Conservation (phyloP, 2,797 vertebrate genomes). For the Pitangus sulphuratus region DNA sequence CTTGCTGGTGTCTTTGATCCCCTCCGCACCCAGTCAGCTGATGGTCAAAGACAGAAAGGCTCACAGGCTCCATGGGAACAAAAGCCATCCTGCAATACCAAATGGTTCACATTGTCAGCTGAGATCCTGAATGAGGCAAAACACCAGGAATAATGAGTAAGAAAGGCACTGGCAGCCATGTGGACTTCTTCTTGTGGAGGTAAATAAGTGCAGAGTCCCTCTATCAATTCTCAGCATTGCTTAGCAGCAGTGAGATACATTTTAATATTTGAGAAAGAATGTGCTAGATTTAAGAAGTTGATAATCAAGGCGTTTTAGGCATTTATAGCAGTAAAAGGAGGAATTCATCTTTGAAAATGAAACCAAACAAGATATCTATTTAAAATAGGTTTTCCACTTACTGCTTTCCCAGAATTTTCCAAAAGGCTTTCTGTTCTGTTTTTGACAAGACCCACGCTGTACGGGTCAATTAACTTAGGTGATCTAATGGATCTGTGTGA, state of each 20-base stretch:
- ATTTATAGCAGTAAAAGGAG: neutral
- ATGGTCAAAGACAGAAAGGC: neutral
- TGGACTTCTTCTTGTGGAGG: neutral
- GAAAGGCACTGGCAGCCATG: neutral
- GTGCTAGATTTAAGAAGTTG: neutral
- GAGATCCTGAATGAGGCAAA: neutral
- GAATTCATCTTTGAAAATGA: neutral
- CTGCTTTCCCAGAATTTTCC: neutral
- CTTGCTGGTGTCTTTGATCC: neutral
- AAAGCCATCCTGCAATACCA: neutral
- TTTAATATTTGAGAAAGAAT: neutral
- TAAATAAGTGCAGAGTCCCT: neutral
- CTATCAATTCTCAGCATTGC: neutral
- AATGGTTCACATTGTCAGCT: neutral
- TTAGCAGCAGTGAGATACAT: neutral
- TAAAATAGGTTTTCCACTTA: slow-evolving; percentile 10
- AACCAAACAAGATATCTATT: neutral
- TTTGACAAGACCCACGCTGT: neutral
- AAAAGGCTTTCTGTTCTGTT: neutral
- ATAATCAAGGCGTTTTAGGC: neutral
- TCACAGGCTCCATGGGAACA: neutral
- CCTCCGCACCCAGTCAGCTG: neutral
- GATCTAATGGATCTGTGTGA: neutral
- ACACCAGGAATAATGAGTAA: neutral
- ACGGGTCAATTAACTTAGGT: neutral